phyloP scores from a whole-genome alignment of 2,797 vertebrate genomes.

The Gymnoscopelus microlampas region DNA sequence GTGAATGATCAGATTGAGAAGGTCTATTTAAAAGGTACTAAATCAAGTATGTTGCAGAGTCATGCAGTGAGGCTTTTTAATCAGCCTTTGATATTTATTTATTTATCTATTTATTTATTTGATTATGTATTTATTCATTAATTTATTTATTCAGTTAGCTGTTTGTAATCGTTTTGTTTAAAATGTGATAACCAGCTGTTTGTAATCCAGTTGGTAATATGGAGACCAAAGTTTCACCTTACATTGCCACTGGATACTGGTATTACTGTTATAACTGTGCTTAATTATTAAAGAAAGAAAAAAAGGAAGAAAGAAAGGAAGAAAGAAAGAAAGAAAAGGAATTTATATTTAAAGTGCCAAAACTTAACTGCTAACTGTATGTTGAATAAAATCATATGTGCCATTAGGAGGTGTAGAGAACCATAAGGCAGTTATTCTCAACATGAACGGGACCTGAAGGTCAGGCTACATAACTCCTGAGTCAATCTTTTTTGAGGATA shows the following conservation, averaged over 20 bases:
- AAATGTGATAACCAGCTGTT: conserved; percentile 66
- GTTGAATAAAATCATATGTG: conserved; percentile 69
- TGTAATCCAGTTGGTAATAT: conserved; percentile 69
- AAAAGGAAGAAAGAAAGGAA: conserved; percentile 63
- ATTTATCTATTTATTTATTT: conserved; percentile 39
- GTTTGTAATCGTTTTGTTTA: conserved; percentile 44
- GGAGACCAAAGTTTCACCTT: conserved; percentile 79
- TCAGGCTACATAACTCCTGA: conserved; percentile 14
- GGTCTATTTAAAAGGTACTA: conserved; percentile 51
- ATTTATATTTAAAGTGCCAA: conserved; percentile 85
- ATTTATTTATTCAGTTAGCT: conserved; percentile 48
- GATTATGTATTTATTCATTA: conserved; percentile 71
- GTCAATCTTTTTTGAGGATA: conserved; percentile 47
- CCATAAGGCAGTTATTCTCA: conserved; percentile 51
- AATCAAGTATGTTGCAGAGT: conserved; percentile 48
- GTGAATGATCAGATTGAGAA: conserved; percentile 60
- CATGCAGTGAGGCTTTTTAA: conserved; percentile 37
- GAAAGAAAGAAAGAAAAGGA: conserved; percentile 34
- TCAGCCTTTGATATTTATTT: conserved; percentile 51
- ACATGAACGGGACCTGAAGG: conserved; percentile 10
- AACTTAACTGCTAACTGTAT: conserved; percentile 72
- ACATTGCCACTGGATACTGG: conserved; percentile 66
- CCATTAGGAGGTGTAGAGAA: conserved; percentile 70
- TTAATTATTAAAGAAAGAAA: conserved; percentile 65
- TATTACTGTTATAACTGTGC: conserved; percentile 74